Evolutionary conservation across 92 coral and sea anemone species (phyloP).

Genomic region (Plumapathes pennacea): DNA sequence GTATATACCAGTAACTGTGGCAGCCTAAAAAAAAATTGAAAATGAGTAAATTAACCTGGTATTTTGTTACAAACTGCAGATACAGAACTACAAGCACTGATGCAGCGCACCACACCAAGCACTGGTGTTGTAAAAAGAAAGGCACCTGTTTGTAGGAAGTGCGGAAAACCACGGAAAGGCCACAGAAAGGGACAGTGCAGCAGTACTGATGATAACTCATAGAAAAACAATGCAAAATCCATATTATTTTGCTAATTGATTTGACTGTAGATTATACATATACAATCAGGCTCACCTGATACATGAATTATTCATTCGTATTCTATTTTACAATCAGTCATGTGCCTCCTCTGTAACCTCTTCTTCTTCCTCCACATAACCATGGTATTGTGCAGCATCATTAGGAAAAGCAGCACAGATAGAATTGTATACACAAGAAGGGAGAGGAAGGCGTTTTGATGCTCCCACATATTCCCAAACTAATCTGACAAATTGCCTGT

Average conservation of each 20-base stretch:
- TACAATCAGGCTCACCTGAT: too few relatives aligned
- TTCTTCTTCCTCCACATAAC: slow-evolving; percentile 10
- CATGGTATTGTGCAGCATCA: slow-evolving; percentile 10
- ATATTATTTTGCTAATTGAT: too few relatives aligned
- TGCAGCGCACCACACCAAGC: slow-evolving; percentile 2
- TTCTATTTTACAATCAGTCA: too few relatives aligned
- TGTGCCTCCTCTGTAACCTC: too few relatives aligned
- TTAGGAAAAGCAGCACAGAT: slow-evolving; percentile 26
- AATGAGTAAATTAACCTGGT: too few relatives aligned
- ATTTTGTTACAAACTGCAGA: too few relatives aligned
- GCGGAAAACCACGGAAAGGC: slow-evolving; percentile 32
- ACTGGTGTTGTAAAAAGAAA: slow-evolving; percentile 6
- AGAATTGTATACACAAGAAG: slow-evolving; percentile 44
- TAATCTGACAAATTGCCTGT: slow-evolving; percentile 35
- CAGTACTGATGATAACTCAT: neutral
- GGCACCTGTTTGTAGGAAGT: slow-evolving; percentile 2
- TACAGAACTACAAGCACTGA: slow-evolving; percentile 7
- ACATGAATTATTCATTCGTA: too few relatives aligned
- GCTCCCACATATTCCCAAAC: slow-evolving; percentile 25
- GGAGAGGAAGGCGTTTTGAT: slow-evolving; percentile 36
- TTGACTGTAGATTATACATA: too few relatives aligned
- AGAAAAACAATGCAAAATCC: too few relatives aligned
- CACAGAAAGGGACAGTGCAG: neutral
- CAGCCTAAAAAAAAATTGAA: too few relatives aligned
- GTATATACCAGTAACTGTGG: too few relatives aligned